Base-by-base conservation (phyloP, 1,140 invertebrate species). In the Dendrolimus punctatus region DNA sequence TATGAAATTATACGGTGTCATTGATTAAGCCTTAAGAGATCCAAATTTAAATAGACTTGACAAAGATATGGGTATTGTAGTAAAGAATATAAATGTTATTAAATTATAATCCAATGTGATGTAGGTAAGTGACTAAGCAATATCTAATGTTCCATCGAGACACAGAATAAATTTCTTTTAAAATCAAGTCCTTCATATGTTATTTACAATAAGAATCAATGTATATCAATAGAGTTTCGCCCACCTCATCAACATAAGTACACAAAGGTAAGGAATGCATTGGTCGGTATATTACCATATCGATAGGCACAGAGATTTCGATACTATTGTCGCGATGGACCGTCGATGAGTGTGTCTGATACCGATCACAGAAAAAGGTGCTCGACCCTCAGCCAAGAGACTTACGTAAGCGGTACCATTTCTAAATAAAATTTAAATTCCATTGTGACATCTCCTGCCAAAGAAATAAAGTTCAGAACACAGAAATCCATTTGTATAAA, bases 171-270 rank as follows among this genome's bases (percentile, higher is more conserved):
- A 82, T 80, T 76, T 73, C 68, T 79, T 81, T 80, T 79, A 79
- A 79, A 78, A 71, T 71, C 72, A 68, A 67, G 66, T 71, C 70
- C 68, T 55, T 68, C 66, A 66, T 65, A 73, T 73, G 73, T 70
- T 73, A 77, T 77, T 77, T 75, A 82, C 73, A 85, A 79, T 82
- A 71, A 78, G 59, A 71, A 73, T 65, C 65, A 76, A 77, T 76
- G 72, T 79, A 77, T 78, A 80, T 78, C 78, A 82, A 85, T 79
- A 60, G 75, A 66, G 78, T 77, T 79, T 83, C 80, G 82, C 82
- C 82, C 78, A 83, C 76, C 76, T 85, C 81, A 81, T 83, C 81
- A 81, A 67, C 73, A 76, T 83, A 83, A 79, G 78, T 75, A 82
- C 68, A 80, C 77, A 82, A 84, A 80, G 75, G 71, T 55, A 54